Conservation (phyloP, 1,140 invertebrate species). For the Ganaspis sp. region DNA sequence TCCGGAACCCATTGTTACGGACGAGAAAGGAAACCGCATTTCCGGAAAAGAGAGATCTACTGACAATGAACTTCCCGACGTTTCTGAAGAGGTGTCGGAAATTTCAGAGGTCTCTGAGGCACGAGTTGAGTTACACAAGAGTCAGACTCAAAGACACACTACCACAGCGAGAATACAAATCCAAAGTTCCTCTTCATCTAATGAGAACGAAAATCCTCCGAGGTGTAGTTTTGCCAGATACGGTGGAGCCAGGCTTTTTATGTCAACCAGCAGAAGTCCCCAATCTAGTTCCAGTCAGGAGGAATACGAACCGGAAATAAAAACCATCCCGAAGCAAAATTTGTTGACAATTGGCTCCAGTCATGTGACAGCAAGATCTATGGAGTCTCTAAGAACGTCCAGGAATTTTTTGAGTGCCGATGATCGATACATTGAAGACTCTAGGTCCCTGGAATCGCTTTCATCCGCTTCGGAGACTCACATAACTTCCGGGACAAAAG, state of each 20-base stretch:
- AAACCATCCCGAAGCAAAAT: slow-evolving; percentile 71
- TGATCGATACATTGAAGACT: slow-evolving; percentile 69
- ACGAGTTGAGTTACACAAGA: background rate
- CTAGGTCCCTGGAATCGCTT: slow-evolving; percentile 69
- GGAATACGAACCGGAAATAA: slow-evolving; percentile 79
- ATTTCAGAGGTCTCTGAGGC: background rate
- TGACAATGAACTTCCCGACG: slow-evolving; percentile 23
- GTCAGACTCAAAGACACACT: slow-evolving; percentile 40
- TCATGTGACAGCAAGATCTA: slow-evolving; percentile 81
- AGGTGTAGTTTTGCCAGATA: slow-evolving; percentile 48
- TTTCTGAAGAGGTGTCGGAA: slow-evolving; percentile 39
- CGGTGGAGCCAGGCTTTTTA: slow-evolving; percentile 73
- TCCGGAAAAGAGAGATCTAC: slow-evolving; percentile 29
- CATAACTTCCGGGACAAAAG: slow-evolving; percentile 70
- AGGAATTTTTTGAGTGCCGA: slow-evolving; percentile 71
- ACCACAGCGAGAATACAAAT: slow-evolving; percentile 45
- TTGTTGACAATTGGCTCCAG: slow-evolving; percentile 76
- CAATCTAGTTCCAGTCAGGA: slow-evolving; percentile 84
- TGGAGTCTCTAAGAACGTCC: slow-evolving; percentile 78
- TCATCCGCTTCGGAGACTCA: slow-evolving; percentile 74
- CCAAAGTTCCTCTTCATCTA: slow-evolving; percentile 55
- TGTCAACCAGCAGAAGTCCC: slow-evolving; percentile 79
- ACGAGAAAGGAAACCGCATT: slow-evolving; percentile 47
- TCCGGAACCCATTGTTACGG: slow-evolving; percentile 40
- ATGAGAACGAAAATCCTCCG: slow-evolving; percentile 61